These are phyloP conservation scores for Erethizon dorsatum DNA, from an alignment of 2,797 vertebrate species.

Conservation along the genomic window DNA sequence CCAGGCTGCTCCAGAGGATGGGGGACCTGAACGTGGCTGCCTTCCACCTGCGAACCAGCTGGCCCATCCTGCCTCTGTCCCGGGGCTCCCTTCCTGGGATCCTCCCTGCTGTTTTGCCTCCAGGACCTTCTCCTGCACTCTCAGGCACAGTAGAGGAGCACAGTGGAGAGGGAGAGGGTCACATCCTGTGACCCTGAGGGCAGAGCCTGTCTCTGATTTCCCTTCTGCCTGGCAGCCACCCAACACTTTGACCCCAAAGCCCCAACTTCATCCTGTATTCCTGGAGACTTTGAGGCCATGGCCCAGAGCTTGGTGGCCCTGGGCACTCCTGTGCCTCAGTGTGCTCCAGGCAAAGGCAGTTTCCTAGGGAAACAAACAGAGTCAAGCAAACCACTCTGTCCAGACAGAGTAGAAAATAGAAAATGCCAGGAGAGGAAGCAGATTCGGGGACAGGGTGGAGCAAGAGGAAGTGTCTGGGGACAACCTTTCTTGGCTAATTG, in stretches of 20 bases:
- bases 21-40: fast-evolving
- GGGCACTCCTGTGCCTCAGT: background rate
- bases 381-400: background rate
- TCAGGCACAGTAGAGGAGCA: background rate
- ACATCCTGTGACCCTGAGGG: background rate
- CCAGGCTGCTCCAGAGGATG: background rate
- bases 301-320: background rate
- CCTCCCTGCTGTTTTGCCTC: fast-evolving
- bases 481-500: background rate
- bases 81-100: background rate
- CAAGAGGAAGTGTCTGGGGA: constrained; percentile 58
- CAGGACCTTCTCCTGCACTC: background rate
- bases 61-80: background rate
- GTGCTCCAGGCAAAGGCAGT: background rate
- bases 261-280: background rate
- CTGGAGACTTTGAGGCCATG: background rate
- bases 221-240: background rate
- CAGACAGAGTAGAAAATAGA: constrained; percentile 60
- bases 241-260: background rate
- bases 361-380: background rate
- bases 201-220: background rate
- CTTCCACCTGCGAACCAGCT: background rate
- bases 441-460: background rate
- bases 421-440: constrained; percentile 56
- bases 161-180: background rate